Percentiles rank a stretch among this genome's conserved stretches.
phyloP scores from a whole-genome alignment of 2,888 invertebrate genomes.

The Napeogenes sylphis region DNA sequence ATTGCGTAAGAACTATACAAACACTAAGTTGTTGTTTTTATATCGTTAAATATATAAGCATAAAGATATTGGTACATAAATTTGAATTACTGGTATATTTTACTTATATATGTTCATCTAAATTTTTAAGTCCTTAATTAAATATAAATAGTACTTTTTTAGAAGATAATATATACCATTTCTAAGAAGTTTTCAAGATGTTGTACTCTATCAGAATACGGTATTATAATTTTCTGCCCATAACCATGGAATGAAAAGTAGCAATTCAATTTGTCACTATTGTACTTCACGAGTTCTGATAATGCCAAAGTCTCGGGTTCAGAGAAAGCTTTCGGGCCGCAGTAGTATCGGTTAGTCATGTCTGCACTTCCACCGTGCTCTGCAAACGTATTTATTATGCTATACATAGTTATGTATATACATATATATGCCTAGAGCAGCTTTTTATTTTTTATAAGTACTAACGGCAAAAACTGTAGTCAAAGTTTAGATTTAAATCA shows the following conservation, averaged over 20 bases:
- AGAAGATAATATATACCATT: constrained; percentile 44
- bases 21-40: neutral
- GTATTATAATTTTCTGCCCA: constrained; percentile 78
- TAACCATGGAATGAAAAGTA: constrained; percentile 82
- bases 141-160: no score
- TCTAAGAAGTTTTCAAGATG: constrained; percentile 67
- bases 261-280: constrained; percentile 56
- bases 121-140: no score
- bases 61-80: no score
- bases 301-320: constrained; percentile 56
- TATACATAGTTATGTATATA: neutral
- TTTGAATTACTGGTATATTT: no score
- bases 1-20: neutral
- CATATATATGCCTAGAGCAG: neutral
- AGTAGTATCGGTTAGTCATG: constrained; percentile 42
- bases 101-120: no score
- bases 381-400: constrained; percentile 32
- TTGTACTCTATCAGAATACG: constrained; percentile 70
- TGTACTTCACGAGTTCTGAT: constrained; percentile 39
- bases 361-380: constrained; percentile 43
- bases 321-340: constrained; percentile 54
- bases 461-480: constrained; percentile 74
- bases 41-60: no score
- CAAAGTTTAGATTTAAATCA: constrained; percentile 82
- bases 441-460: constrained; percentile 14